Percentiles rank a stretch among this genome's conserved stretches.
phyloP scores from a whole-genome alignment of 2,797 vertebrate genomes.

The Anabacerthia variegaticeps region DNA sequence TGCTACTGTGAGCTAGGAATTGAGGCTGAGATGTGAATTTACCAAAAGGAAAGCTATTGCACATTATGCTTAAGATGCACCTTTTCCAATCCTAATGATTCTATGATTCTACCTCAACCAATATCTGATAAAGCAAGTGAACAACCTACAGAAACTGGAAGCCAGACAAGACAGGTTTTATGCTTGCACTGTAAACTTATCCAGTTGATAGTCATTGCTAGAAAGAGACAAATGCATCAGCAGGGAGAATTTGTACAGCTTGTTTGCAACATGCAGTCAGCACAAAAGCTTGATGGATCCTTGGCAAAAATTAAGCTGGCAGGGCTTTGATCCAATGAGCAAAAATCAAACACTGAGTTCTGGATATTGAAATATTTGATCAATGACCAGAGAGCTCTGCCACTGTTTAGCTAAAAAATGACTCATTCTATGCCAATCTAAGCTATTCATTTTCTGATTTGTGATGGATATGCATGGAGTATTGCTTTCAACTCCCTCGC shows the following conservation, averaged over 20 bases:
- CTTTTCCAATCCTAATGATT: not conserved
- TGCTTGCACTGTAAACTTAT: not conserved
- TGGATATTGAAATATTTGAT: constrained; percentile 59
- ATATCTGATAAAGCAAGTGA: constrained; percentile 8
- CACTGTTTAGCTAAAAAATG: constrained; percentile 51
- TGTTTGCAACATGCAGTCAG: constrained; percentile 40
- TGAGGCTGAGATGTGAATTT: not conserved
- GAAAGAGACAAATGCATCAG: not conserved
- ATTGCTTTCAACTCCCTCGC: constrained; percentile 6
- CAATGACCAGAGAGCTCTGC: constrained; percentile 45
- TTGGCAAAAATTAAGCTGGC: constrained; percentile 43
- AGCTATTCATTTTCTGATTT: constrained; percentile 37
- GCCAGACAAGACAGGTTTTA: not conserved
- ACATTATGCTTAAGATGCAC: not conserved
- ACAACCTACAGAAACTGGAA: not conserved
- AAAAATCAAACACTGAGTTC: constrained; percentile 55
- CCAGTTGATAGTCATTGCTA: not conserved
- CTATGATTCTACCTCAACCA: not conserved
- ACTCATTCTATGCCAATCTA: constrained; percentile 41
- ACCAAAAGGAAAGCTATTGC: not conserved
- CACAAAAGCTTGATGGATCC: constrained; percentile 50
- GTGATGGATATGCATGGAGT: not conserved
- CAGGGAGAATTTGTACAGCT: constrained; percentile 8
- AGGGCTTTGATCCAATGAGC: constrained; percentile 39
- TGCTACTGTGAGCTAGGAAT: not conserved